These are phyloP conservation scores for Megaustenia siamemsis DNA, from an alignment of 2,888 invertebrate genomes.

Conservation along the genomic window DNA sequence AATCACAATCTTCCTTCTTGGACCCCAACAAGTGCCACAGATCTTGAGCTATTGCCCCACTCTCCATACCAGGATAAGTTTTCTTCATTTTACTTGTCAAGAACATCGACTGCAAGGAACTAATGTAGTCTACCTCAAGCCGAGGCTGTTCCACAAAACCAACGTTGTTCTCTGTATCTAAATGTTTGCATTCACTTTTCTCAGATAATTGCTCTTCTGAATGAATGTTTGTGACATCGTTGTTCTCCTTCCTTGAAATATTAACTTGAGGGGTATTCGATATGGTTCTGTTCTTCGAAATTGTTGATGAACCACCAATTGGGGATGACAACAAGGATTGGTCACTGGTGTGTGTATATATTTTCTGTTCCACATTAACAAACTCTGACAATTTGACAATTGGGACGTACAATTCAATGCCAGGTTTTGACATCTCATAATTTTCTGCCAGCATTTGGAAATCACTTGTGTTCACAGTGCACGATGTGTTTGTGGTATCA, in stretches of 20 bases:
- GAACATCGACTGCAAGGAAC: conserved; percentile 70
- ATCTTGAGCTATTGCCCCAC: conserved; percentile 63
- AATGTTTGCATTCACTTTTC: background rate
- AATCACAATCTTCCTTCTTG: conserved; percentile 62
- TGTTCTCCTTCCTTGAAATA: background rate
- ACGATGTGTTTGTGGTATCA: background rate
- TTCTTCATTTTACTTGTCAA: conserved; percentile 65
- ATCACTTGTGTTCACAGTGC: background rate
- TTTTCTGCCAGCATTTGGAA: conserved; percentile 64
- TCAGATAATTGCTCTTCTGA: background rate
- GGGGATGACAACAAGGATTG: too few relatives aligned
- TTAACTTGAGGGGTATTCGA: background rate
- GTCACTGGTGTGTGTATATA: too few relatives aligned
- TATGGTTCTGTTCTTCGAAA: conserved; percentile 16
- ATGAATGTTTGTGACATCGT: too few relatives aligned
- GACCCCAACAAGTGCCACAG: conserved; percentile 69
- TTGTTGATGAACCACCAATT: conserved; percentile 66
- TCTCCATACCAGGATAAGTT: background rate
- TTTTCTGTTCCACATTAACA: background rate
- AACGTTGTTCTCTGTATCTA: conserved; percentile 56
- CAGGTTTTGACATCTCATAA: conserved; percentile 60
- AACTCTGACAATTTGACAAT: background rate
- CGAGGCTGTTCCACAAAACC: conserved; percentile 17
- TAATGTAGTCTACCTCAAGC: conserved; percentile 66
- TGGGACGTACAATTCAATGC: background rate